Evolutionary conservation across 2,888 invertebrate species (phyloP).

Genomic region (Lasioglossum leucozonium): DNA sequence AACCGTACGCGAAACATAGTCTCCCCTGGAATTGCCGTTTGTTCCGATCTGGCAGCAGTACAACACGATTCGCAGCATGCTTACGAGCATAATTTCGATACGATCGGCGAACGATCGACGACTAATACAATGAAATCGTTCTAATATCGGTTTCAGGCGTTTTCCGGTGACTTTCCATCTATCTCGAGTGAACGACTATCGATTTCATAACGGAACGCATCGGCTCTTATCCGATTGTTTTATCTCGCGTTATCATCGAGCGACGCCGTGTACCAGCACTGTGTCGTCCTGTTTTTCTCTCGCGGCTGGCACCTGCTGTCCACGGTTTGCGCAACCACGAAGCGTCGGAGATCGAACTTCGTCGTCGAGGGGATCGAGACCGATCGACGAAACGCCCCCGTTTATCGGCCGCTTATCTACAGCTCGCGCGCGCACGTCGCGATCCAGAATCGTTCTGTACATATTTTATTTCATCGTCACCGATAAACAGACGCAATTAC

Average conservation of each 20-base stretch:
- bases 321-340: not conserved
- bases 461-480: not conserved
- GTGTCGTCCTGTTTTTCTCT: not conserved
- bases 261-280: not conserved
- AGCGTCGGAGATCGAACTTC: not conserved
- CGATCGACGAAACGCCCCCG: slow-evolving; percentile 32
- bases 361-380: not conserved
- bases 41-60: not conserved
- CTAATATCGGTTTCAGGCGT: not conserved
- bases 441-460: not conserved
- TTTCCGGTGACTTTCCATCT: not conserved
- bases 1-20: no score
- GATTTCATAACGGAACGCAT: not conserved
- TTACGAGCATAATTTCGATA: not conserved
- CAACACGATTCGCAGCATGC: not conserved
- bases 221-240: slow-evolving; percentile 5
- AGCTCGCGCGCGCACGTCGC: not conserved
- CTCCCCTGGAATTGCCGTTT: not conserved
- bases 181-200: not conserved
- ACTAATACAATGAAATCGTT: not conserved
- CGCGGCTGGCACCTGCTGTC: not conserved
- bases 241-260: slow-evolving; percentile 19
- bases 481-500: slow-evolving; percentile 44
- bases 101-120: not conserved
- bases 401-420: not conserved